These are phyloP conservation scores for Nestor notabilis DNA, from an alignment of 2,113 vertebrate genomes.

Conservation along the genomic window DNA sequence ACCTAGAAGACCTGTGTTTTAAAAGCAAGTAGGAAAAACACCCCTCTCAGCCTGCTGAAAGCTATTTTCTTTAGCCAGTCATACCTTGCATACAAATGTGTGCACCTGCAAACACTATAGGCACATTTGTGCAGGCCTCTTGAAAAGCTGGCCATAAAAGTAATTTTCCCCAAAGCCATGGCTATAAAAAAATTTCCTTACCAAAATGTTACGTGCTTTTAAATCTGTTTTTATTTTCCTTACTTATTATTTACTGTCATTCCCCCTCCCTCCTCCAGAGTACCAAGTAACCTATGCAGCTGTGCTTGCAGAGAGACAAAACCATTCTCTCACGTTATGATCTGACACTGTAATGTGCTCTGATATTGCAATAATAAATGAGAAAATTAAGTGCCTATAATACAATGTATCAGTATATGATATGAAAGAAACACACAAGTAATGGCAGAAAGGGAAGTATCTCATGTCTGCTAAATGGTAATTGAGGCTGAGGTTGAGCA, in stretches of 20 bases:
- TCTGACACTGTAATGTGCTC: neutral
- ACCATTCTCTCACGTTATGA: neutral
- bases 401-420: neutral
- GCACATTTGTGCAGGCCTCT: neutral
- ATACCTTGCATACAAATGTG: neutral
- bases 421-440: neutral
- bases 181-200: constrained; percentile 24
- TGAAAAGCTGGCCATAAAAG: constrained; percentile 36
- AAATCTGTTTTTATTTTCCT: constrained; percentile 44
- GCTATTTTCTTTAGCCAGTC: neutral
- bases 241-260: constrained; percentile 24
- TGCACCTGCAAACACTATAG: constrained; percentile 10
- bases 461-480: neutral
- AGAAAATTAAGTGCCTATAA: constrained; percentile 5
- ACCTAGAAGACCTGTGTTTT: constrained; percentile 12
- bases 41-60: neutral
- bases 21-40: constrained; percentile 6
- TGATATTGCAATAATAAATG: constrained; percentile 5
- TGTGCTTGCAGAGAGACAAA: neutral
- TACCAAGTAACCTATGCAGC: neutral
- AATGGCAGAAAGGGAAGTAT: neutral
- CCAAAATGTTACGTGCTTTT: constrained; percentile 24
- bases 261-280: neutral
- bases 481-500: neutral
- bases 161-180: constrained; percentile 29